Evolutionary conservation across 2,113 vertebrate genomes (phyloP), one percentile per base, ranked within the genome.

Genomic region (Bubo bubo): DNA sequence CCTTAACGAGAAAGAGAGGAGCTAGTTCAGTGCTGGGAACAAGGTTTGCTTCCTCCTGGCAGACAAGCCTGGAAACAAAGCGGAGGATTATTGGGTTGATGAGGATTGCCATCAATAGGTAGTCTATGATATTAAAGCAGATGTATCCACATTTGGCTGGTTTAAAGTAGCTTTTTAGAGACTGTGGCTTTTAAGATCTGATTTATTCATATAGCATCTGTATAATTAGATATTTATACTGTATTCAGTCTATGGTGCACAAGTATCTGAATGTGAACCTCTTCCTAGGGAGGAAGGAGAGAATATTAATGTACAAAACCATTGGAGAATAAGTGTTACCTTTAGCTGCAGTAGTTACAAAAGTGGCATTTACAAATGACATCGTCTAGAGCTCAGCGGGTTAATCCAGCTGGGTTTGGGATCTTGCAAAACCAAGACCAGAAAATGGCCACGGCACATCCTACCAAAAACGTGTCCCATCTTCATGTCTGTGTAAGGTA

Each of bases 161-260:
- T 70, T 50, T 21, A 34, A 49, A 91, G 71, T 15, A 67, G 82
- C 52, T 91, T 94, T 72, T 49, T 55, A 9, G 45, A 72, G 72
- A 9, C 59, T 35, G 63, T 27, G 45, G 47, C 77, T 91, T 76
- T 82, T 19, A 60, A 77, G 58, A 34, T 64, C 71, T 91, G 93
- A 91, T 77, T 87, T 60, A 72, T 91, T 94, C 77, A 77, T 55
- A 10, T 12, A 30, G 59, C 88, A 87, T 91, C 82, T 77, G 83
- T 49, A 64, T 49, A 41, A 77, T 71, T 20, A 82, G 88, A 49
- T 81, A 81, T 82, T 91, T 77, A 49, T 72, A 18, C 58, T 34
- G 71, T 26, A 4, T 63, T 66, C 88, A 60, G 59, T 8, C 82
- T n/a, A 2, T 14, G 76, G 50, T 20, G 32, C 64, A 17, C 52